These are phyloP conservation scores for Ridgeia piscesae DNA, from an alignment of 1,140 invertebrate genomes.

Conservation along the genomic window DNA sequence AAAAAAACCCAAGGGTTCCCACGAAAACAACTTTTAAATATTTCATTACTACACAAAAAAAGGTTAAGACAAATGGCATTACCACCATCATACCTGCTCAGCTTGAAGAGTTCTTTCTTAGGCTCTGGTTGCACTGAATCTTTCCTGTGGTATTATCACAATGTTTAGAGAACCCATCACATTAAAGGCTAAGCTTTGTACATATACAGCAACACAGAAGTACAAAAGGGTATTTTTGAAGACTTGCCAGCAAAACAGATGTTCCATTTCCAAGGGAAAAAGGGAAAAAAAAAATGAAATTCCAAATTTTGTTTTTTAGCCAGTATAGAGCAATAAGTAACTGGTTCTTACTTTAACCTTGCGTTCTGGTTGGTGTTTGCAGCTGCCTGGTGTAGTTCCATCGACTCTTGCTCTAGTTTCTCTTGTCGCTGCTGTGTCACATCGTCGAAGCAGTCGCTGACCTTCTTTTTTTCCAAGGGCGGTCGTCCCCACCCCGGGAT, in stretches of 20 bases:
- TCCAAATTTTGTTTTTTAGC: not conserved
- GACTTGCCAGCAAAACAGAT: not conserved
- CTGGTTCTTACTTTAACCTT: not conserved
- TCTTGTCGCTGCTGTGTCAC: not conserved
- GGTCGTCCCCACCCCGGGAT: not conserved
- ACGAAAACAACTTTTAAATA: too few species aligned
- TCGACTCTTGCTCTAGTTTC: not conserved
- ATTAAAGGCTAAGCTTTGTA: not conserved
- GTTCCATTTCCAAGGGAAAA: too few species aligned
- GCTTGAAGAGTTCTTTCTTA: not conserved
- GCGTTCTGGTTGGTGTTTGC: not conserved
- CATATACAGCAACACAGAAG: not conserved
- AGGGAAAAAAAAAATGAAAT: not conserved
- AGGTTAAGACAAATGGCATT: not conserved
- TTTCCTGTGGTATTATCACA: not conserved
- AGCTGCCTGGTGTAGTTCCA: not conserved
- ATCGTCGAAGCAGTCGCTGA: not conserved
- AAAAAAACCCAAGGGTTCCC: too few species aligned
- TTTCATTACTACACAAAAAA: not conserved
- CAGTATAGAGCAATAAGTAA: not conserved
- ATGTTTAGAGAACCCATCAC: not conserved
- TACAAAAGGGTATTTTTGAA: not conserved
- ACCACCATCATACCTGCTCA: conserved; percentile 3
- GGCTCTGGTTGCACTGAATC: not conserved
- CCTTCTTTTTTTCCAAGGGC: not conserved